Evolutionary conservation across 2,113 vertebrate species (phyloP).

Genomic region (Notothenia coriiceps): DNA sequence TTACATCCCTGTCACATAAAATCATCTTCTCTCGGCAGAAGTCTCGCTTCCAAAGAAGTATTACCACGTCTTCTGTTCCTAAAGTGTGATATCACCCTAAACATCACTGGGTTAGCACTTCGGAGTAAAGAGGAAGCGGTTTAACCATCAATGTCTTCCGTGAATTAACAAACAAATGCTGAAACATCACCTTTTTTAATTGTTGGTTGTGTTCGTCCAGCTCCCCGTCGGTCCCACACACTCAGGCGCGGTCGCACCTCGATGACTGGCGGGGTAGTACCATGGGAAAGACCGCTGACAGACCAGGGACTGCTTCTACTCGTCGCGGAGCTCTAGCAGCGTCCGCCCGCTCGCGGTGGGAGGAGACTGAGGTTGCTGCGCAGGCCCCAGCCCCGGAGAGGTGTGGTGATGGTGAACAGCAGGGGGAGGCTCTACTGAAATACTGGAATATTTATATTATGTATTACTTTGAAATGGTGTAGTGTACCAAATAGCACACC

Average conservation of each 20-base stretch:
- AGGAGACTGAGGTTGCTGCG: conserved; percentile 39
- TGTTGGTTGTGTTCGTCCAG: neutral
- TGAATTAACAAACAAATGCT: no score
- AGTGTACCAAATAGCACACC: neutral
- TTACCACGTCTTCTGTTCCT: neutral
- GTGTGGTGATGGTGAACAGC: no score
- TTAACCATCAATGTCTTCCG: neutral
- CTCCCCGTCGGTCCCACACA: neutral
- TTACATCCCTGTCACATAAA: neutral
- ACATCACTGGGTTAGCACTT: conserved; percentile 3
- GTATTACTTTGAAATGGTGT: no score
- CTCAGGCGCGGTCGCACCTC: conserved; percentile 25
- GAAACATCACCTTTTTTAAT: conserved; percentile 17
- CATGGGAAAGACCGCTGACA: neutral
- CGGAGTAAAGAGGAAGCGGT: conserved; percentile 12
- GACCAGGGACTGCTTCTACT: neutral
- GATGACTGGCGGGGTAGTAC: conserved; percentile 1
- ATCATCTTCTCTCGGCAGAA: no score
- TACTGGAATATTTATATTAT: no score
- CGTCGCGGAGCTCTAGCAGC: conserved; percentile 5
- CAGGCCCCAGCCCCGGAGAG: neutral
- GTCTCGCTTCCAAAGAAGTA: neutral
- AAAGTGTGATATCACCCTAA: neutral
- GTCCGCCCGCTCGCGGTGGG: conserved; percentile 37
- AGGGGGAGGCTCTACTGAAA: no score